Evolutionary conservation across 2,113 vertebrate species (phyloP), one percentile per base, ranked within the genome.

Genomic region (Thamnaconus septentrionalis): DNA sequence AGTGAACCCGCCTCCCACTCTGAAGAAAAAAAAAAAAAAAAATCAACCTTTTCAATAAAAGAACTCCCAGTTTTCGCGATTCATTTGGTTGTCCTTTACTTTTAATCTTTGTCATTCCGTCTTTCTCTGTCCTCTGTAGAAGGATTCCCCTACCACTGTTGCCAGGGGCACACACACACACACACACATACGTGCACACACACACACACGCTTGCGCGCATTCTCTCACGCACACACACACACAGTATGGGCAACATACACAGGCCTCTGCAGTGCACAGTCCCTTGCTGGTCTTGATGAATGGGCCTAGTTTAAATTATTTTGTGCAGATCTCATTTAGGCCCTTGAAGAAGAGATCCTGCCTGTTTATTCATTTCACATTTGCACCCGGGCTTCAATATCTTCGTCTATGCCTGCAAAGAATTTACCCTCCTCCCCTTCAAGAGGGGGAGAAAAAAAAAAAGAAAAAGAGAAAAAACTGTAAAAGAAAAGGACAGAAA

Each of bases 241-340:
- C 10, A 80, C 81, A 71, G 54, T 77, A 76, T 66, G 79, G 79
- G 83, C 82, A 85, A 71, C 83, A 75, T 74, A 75, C 69, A 76
- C 82, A 83, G 80, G 59, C 81, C 70, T 7, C 78, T 78, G 68
- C 79, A 65, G 76, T 72, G 78, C 84, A 83, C 80, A 76, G 56
- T 82, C 72, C 64, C 78, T 73, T 76, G 82, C 76, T 86, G 68
- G 77, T 75, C 87, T 86, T 92, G 92, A 93, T 92, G 87, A 93
- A 93, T 93, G 91, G 91, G 86, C 87, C 90, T 85, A 91, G 89
- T 91, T 92, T 91, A 92, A 92, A 93, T 92, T 92, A 92, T 93
- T 92, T 93, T 88, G 87, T 90, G 90, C 89, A 92, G 91, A 92
- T 93, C 91, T 92, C 91, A 93, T 93, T 93, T 93, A 92, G 89